These are phyloP conservation scores for Dorcus hopei DNA, from an alignment of 2,888 invertebrate genomes.

Conservation along the genomic window DNA sequence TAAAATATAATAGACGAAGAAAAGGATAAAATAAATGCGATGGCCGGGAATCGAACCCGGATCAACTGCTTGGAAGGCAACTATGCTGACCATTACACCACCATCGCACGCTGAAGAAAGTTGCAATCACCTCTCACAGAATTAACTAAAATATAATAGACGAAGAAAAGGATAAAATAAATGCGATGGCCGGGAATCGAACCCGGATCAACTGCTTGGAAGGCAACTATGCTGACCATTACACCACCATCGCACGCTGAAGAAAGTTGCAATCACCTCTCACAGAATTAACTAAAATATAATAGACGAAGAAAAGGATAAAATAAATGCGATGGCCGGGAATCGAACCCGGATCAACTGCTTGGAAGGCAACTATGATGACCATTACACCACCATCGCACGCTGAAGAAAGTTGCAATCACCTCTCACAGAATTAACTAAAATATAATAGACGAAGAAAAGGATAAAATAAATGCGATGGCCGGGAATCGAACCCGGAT, in stretches of 20 bases:
- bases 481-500: conserved; percentile 52
- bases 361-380: conserved; percentile 52
- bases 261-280: no score
- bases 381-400: conserved; percentile 43
- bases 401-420: not conserved
- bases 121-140: no score
- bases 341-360: conserved; percentile 52
- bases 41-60: conserved; percentile 52
- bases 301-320: not conserved
- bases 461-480: conserved; percentile 27
- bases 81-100: conserved; percentile 50
- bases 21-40: conserved; percentile 12
- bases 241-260: conserved; percentile 32
- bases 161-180: conserved; percentile 5
- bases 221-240: conserved; percentile 52
- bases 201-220: conserved; percentile 52
- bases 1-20: not conserved
- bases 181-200: conserved; percentile 49
- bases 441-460: no score
- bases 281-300: no score
- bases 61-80: conserved; percentile 52
- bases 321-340: conserved; percentile 42
- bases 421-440: no score
- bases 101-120: conserved; percentile 3
- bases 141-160: no score